Conservation (phyloP, 2,113 vertebrate genomes). For the Dasyurus viverrinus region DNA sequence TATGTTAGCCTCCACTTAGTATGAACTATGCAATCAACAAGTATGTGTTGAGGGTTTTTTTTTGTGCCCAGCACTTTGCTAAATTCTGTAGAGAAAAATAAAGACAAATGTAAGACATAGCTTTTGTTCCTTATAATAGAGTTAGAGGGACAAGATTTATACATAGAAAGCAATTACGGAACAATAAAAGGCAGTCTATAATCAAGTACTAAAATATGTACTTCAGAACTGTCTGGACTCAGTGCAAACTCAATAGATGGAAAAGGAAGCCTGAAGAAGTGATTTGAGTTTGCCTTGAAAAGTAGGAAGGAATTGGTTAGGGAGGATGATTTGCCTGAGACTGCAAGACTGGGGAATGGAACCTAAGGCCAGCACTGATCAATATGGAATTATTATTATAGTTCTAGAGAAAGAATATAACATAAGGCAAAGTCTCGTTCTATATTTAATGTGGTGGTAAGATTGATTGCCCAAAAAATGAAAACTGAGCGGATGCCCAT, state of each 20-base stretch:
- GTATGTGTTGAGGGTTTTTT: slow-evolving; percentile 33
- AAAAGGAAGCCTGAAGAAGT: neutral
- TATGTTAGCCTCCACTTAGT: too few relatives aligned
- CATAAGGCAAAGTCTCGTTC: too few relatives aligned
- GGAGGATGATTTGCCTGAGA: too few relatives aligned
- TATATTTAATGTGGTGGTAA: too few relatives aligned
- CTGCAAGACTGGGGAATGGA: too few relatives aligned
- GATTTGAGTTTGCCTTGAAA: slow-evolving; percentile 3
- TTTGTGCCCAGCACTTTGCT: neutral
- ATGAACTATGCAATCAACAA: neutral
- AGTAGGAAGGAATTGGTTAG: too few relatives aligned
- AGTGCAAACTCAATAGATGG: slow-evolving; percentile 16
- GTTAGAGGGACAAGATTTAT: slow-evolving; percentile 15
- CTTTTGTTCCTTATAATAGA: slow-evolving; percentile 8
- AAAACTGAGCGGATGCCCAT: too few relatives aligned
- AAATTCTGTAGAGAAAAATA: neutral
- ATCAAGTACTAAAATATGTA: neutral
- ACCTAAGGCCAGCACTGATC: too few relatives aligned
- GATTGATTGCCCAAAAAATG: too few relatives aligned
- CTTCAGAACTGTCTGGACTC: neutral
- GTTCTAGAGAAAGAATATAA: too few relatives aligned
- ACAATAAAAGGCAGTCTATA: neutral
- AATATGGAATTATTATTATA: too few relatives aligned
- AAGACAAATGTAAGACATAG: neutral
- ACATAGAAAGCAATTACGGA: slow-evolving; percentile 18